Evolutionary conservation across 2,797 vertebrate species (phyloP).

Genomic region (Melanotaenia boesemani): DNA sequence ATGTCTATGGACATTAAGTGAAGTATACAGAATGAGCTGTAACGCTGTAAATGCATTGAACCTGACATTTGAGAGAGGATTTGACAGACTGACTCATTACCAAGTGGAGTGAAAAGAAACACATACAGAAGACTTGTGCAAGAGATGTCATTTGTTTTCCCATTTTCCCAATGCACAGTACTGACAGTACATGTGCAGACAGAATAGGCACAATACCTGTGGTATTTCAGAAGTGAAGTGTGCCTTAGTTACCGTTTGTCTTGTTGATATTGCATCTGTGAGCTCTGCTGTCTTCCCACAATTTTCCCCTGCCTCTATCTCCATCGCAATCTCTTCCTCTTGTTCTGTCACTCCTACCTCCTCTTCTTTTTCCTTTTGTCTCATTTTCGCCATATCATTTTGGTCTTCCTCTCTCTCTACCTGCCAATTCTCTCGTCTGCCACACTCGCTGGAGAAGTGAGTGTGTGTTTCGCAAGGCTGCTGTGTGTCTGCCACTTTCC

Average conservation of each 20-base stretch:
- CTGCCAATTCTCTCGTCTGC: constrained; percentile 56
- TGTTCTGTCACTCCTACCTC: constrained; percentile 58
- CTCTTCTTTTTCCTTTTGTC: constrained; percentile 59
- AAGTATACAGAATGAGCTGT: constrained; percentile 20
- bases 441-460: constrained; percentile 60
- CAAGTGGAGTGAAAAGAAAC: constrained; percentile 49
- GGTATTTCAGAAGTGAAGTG: constrained; percentile 53
- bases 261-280: constrained; percentile 54
- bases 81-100: constrained; percentile 69
- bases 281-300: constrained; percentile 50
- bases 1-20: constrained; percentile 13
- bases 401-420: constrained; percentile 22
- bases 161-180: constrained; percentile 42
- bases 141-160: constrained; percentile 55
- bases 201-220: constrained; percentile 69
- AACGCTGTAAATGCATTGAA: constrained; percentile 34
- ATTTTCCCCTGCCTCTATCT: constrained; percentile 32
- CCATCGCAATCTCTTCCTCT: constrained; percentile 49
- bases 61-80: constrained; percentile 54
- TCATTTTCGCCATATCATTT: constrained; percentile 59
- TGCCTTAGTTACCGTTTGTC: constrained; percentile 65
- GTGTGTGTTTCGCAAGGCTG: constrained; percentile 64
- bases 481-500: constrained; percentile 78
- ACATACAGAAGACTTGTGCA: constrained; percentile 33
- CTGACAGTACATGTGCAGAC: constrained; percentile 68